Base-by-base conservation (phyloP, 2,888 invertebrate genomes). In the Drosophila heteroneura region DNA sequence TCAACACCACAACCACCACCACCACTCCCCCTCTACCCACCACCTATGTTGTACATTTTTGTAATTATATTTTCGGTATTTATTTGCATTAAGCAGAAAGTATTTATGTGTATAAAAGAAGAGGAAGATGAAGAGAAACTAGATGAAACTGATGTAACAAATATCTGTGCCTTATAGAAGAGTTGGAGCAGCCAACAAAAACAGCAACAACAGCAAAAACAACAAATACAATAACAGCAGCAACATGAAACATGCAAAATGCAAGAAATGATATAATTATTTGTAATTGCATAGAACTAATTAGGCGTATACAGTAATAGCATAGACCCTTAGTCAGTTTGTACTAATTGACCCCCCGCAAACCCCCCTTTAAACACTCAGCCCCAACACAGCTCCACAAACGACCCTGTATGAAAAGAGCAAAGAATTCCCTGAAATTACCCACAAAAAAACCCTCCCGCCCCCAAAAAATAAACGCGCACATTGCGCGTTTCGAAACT, bases 11-110 rank as follows among this genome's bases (percentile, higher is more conserved):
- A 44, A 56, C 58, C 66, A 22, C 37, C 52, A 41, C 37, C 60
- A 39, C 54, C 49, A 56, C 61, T 61, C 54, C 47, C 49, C 82
- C 68, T 58, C 58, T 30, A 12, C 30, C 30, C 28, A 61, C 75
- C 81, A 79, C 71, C 77, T 74, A 71, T 57, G 73, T 82, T 89
- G 91, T 89, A 89, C 47, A 85, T 89, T 89, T 78, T 77, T 81
- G 79, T 92, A 92, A 91, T 91, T 81, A 85, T 70, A 77, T 49
- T 76, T 73, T 74, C 58, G 77, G 79, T 90, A 91, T 91, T 91
- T 92, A 91, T 91, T 82, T 85, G 79, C 78, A 73, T 74, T 87
- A 84, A 83, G 89, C 71, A 58, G 61, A 64, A 88, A 90, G 85
- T 85, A 85, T 85, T 85, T 90, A 89, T 90, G 89, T 90, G 84